These are phyloP conservation scores for Chironex yamaguchii DNA, from an alignment of 30 jellyfish, hydroid and myxozoan species.

Conservation along the genomic window DNA sequence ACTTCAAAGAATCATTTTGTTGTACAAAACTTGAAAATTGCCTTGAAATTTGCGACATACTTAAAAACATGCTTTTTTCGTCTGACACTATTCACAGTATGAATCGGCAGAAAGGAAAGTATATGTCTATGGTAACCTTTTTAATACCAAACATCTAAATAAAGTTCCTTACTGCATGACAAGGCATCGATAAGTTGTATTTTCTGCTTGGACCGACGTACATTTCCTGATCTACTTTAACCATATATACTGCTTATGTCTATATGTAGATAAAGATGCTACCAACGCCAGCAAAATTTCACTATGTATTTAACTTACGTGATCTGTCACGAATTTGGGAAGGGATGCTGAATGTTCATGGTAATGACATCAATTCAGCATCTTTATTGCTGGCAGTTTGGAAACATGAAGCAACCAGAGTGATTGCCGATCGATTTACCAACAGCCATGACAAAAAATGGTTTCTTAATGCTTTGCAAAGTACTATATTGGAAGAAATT, in stretches of 20 bases:
- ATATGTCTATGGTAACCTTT: background rate
- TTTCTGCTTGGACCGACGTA: too few relatives aligned
- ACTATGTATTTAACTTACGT: constrained; percentile 93
- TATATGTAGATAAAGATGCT: constrained; percentile 87
- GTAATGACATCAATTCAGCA: constrained; percentile 48
- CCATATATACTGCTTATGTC: background rate
- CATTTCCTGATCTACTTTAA: too few relatives aligned
- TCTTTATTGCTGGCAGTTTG: constrained; percentile 72
- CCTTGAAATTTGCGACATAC: too few relatives aligned
- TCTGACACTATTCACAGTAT: too few relatives aligned
- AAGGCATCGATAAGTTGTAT: background rate
- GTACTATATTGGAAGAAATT: constrained; percentile 62
- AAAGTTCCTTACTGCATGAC: background rate
- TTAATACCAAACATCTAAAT: background rate
- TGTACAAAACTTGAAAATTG: too few relatives aligned
- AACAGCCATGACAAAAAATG: constrained; percentile 75
- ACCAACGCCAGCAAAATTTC: constrained; percentile 98
- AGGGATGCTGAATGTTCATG: constrained; percentile 90
- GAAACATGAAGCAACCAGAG: constrained; percentile 92
- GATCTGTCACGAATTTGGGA: constrained; percentile 98
- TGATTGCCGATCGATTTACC: constrained; percentile 92
- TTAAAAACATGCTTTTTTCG: too few relatives aligned
- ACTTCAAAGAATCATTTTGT: too few relatives aligned
- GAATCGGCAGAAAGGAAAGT: too few relatives aligned
- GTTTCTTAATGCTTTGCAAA: constrained; percentile 64